These are phyloP conservation scores for Hydractinia symbiolongicarpus DNA, from an alignment of 30 jellyfish, hydroid and myxozoan species.

Conservation along the genomic window DNA sequence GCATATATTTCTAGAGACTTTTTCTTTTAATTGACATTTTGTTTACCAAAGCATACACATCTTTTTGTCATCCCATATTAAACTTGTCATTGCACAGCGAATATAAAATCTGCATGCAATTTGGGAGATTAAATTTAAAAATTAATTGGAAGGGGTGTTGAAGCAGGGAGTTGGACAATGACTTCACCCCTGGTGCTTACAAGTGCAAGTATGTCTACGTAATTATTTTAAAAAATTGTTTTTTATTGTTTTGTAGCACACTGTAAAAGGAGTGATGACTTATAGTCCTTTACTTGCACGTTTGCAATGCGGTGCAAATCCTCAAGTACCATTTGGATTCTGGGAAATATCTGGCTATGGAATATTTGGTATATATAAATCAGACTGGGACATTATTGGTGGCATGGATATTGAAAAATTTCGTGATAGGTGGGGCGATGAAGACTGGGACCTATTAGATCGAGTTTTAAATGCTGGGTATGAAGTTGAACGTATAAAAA, in stretches of 20 bases:
- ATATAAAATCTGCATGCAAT: too few species aligned
- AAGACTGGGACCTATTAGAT: slow-evolving; percentile 92
- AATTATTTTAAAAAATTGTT: neutral
- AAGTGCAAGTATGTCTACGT: neutral
- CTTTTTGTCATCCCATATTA: too few species aligned
- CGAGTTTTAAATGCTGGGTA: slow-evolving; percentile 61
- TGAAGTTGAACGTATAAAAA: slow-evolving; percentile 84
- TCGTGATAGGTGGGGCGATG: slow-evolving; percentile 86
- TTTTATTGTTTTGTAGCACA: slow-evolving; percentile 47
- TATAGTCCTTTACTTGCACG: slow-evolving; percentile 73
- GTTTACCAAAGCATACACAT: too few species aligned
- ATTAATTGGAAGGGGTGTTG: too few species aligned
- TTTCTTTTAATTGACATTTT: neutral
- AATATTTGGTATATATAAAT: slow-evolving; percentile 69
- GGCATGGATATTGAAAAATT: slow-evolving; percentile 69
- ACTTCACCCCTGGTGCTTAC: too few species aligned
- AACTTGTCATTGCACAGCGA: too few species aligned
- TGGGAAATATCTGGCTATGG: slow-evolving; percentile 95
- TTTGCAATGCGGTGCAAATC: slow-evolving; percentile 79
- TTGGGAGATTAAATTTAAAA: too few species aligned
- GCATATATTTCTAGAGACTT: neutral
- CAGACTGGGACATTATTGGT: slow-evolving; percentile 83
- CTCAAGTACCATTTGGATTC: slow-evolving; percentile 56
- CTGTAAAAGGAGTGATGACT: slow-evolving; percentile 71
- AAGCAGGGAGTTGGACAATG: too few species aligned